Evolutionary conservation across 2,113 vertebrate species (phyloP), one percentile per base, ranked within the genome.

Genomic region (Pelmatolapia mariae): DNA sequence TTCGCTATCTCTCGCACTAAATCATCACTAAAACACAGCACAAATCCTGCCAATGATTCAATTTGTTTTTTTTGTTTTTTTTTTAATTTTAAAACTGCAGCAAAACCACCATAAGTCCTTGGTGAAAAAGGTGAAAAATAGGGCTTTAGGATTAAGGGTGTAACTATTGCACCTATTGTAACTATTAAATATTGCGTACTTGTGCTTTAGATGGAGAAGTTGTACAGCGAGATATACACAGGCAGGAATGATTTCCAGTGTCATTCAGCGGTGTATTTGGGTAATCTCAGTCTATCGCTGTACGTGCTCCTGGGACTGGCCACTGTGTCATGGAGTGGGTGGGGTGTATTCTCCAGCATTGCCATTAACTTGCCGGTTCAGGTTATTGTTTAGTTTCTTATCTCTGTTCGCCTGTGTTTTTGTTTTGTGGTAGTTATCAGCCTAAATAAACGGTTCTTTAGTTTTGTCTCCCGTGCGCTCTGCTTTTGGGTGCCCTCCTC

Each of bases 401-500:
- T 26, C 56, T 57, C 56, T 57, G 56, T 29, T 57, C 4, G 0
- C 24, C 24, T 57, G 7, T 57, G 56, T 26, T 57, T 57, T 57
- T 29, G 13, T 57, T 57, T 57, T 57, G 24, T 57, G 7, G 56
- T 57, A 29, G 24, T 57, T 0, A 2, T 29, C 24, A 57, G 56
- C 4, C 56, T 57, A 57, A 57, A 57, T 8, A 57, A 57, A 57
- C 2, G 0, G 0, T 26, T 9, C 56, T 57, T 57, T 57, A 57
- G 12, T 57, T 57, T 57, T 29, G 3, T 57, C 56, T 29, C 24
- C 1, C 1, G 1, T 1, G 56, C 3, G 4, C 29, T 0, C 56
- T 57, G 24, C 54, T 57, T 57, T 26, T 26, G 54, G 54, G 56
- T 57, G 24, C 7, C 24, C 1, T 29, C 56, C 56, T 29, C 24